These are phyloP conservation scores for Dufourea novaeangliae DNA, from an alignment of 1,140 invertebrate species.

Conservation along the genomic window DNA sequence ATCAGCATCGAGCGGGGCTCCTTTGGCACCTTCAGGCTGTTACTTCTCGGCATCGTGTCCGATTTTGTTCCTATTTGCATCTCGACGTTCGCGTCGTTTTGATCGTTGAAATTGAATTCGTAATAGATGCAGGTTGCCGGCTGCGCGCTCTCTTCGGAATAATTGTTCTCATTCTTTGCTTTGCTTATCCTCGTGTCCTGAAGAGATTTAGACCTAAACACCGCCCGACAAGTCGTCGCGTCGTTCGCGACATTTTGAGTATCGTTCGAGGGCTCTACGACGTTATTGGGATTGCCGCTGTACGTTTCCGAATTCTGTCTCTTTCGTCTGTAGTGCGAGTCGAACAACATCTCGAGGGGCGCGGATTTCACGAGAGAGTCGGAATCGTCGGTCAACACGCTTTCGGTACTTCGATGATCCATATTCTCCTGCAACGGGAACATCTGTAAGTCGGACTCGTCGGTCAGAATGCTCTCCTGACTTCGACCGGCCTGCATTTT, in stretches of 20 bases:
- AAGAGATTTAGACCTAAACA: constrained; percentile 80
- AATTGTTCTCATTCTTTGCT: constrained; percentile 47
- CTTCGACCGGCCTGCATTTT: constrained; percentile 86
- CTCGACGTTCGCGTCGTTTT: constrained; percentile 47
- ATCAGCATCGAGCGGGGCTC: constrained; percentile 75
- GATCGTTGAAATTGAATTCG: constrained; percentile 70
- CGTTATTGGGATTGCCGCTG: constrained; percentile 67
- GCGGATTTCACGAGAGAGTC: constrained; percentile 87
- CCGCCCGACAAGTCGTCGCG: constrained; percentile 54
- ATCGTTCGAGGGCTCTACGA: constrained; percentile 33
- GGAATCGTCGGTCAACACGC: constrained; percentile 80
- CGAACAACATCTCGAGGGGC: constrained; percentile 87
- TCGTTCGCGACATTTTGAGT: constrained; percentile 15
- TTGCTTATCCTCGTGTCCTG: constrained; percentile 78
- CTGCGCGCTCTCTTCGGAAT: constrained; percentile 60
- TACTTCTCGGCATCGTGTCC: constrained; percentile 59
- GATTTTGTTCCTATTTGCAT: constrained; percentile 46
- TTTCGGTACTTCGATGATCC: constrained; percentile 79
- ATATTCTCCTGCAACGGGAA: constrained; percentile 74
- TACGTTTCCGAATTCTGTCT: constrained; percentile 77
- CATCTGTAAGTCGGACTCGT: constrained; percentile 86
- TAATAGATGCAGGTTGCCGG: constrained; percentile 70
- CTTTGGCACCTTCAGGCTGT: constrained; percentile 61
- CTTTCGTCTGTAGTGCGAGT: constrained; percentile 77
- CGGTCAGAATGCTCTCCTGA: constrained; percentile 89